These are phyloP conservation scores for Harpegnathos saltator DNA, from an alignment of 1,140 invertebrate species.

Conservation along the genomic window DNA sequence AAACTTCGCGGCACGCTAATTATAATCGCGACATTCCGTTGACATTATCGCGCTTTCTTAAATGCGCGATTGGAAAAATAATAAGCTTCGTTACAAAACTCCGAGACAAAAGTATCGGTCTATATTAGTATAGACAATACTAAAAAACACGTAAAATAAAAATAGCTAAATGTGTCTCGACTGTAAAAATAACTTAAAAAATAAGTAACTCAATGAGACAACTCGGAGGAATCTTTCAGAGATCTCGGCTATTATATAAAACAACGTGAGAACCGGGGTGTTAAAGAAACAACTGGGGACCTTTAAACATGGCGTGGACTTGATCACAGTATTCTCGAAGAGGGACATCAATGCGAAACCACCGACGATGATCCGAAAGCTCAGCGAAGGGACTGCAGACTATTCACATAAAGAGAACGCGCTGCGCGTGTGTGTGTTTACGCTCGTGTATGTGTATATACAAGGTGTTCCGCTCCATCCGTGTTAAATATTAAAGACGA, in stretches of 20 bases:
- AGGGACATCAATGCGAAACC: constrained; percentile 52
- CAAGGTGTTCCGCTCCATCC: not conserved
- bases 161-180: not conserved
- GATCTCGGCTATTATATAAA: constrained; percentile 25
- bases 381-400: constrained; percentile 38
- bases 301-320: constrained; percentile 42
- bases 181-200: not conserved
- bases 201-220: not conserved
- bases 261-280: constrained; percentile 43
- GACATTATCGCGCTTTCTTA: constrained; percentile 19
- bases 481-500: not conserved
- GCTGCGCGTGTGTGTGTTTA: constrained; percentile 5
- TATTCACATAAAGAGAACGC: constrained; percentile 30
- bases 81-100: not conserved
- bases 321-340: constrained; percentile 36
- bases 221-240: constrained; percentile 6
- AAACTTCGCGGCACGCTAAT: constrained; percentile 47
- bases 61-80: constrained; percentile 9
- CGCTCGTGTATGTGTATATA: constrained; percentile 17
- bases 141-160: not conserved
- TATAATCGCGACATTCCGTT: constrained; percentile 14
- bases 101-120: not conserved
- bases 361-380: constrained; percentile 55
- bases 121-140: not conserved
- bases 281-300: constrained; percentile 40